Evolutionary conservation across 2,797 vertebrate genomes (phyloP), one percentile per base, ranked within the genome.

Genomic region (Neostethus bicornis): DNA sequence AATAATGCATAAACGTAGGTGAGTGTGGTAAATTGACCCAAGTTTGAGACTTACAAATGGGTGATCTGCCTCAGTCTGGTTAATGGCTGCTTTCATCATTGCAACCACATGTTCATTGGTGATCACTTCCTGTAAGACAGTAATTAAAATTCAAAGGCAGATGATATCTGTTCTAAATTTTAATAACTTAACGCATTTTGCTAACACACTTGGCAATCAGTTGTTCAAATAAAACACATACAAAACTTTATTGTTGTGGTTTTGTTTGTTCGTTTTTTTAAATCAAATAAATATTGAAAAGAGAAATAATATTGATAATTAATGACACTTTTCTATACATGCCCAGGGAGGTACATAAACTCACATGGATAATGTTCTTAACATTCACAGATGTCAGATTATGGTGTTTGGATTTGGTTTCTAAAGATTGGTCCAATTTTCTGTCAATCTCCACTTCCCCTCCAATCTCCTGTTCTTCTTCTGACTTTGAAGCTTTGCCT

Each of bases 51-150:
- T 96, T 78, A 99, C 97, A 89, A 99, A 99, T 6, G 94, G 50
- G 3, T 96, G 95, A 46, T 93, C 79, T 0, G 95, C 93, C 44
- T 97, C 93, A 0, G 94, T 97, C 73, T 99, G 95, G 1, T 93
- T 95, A 81, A 99, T 97, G 41, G 97, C 96, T 1, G 97, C 96
- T 79, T 97, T 98, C 96, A 99, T 97, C 97, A 98, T 98, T 34
- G 97, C 96, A 52, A 99, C 96, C 3, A 99, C 97, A 0, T 99
- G 97, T 25, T 99, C 96, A 0, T 99, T 98, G 7, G 96, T 99
- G 84, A 99, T 98, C 49, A 99, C 97, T 56, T 98, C 97, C 97
- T 99, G 81, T 41, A 23, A 63, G 52, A 58, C 44, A 77, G 35
- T 77, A 35, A 32, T 59, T 49, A 58, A 12, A 45, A 12, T 12